These are phyloP conservation scores for Struthio camelus DNA, from an alignment of 2,113 vertebrate genomes.

Conservation along the genomic window DNA sequence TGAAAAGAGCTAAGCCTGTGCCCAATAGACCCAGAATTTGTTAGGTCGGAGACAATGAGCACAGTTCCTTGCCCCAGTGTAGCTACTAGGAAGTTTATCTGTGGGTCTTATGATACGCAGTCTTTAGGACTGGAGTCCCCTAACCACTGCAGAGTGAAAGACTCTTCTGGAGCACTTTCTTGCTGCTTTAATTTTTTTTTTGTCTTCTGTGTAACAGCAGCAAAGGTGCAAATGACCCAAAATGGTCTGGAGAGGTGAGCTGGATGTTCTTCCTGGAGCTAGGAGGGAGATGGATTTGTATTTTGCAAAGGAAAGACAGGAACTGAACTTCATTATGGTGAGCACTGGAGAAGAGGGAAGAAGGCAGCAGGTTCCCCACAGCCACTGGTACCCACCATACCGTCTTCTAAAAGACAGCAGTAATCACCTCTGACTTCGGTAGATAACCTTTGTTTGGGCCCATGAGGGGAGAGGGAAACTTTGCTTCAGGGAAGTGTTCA, in stretches of 20 bases:
- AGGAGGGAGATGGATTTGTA: not conserved
- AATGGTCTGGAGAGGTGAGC: not conserved
- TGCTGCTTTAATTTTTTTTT: not conserved
- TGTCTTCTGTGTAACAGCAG: not conserved
- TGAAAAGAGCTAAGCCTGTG: not conserved
- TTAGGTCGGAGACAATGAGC: not conserved
- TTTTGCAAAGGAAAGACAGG: not conserved
- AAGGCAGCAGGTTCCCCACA: not conserved
- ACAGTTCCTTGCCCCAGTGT: not conserved
- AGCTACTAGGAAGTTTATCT: not conserved
- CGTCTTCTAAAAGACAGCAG: not conserved
- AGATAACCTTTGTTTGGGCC: not conserved
- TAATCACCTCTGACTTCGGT: not conserved
- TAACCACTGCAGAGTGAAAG: not conserved
- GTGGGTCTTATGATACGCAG: not conserved
- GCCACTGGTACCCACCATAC: too few species aligned
- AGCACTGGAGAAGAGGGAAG: not conserved
- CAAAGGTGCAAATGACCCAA: not conserved
- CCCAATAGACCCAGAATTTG: not conserved
- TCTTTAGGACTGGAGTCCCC: not conserved
- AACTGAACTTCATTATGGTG: accelerated
- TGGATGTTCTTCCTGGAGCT: not conserved
- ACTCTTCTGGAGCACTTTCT: not conserved
- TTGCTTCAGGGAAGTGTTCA: not conserved
- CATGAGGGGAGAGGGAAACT: not conserved